Percentiles rank a stretch among this genome's conserved stretches.
Evolutionary conservation across 2,797 vertebrate species (phyloP).

Genomic region (Salarias fasciatus): DNA sequence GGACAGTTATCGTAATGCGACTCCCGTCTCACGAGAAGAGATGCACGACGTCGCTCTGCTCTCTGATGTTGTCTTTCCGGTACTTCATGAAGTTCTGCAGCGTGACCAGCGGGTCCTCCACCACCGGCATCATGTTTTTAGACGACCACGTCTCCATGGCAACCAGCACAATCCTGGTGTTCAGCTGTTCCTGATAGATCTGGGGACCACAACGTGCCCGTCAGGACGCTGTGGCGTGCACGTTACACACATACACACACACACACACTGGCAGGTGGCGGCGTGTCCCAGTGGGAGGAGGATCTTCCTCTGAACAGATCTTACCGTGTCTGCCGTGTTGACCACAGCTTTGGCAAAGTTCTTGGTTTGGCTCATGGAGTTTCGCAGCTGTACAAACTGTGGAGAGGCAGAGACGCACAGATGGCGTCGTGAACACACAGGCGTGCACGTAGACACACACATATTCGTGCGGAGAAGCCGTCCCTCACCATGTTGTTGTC

Average conservation of each 20-base stretch:
- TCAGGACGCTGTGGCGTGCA: conserved; percentile 18
- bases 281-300: conserved; percentile 29
- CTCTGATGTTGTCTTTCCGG: conserved; percentile 85
- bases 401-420: conserved; percentile 51
- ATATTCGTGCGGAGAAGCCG: not conserved
- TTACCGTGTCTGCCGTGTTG: conserved; percentile 93
- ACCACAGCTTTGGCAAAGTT: conserved; percentile 96
- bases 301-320: conserved; percentile 50
- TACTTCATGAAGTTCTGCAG: conserved; percentile 92
- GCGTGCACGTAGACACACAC: no score
- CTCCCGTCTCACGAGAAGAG: conserved; percentile 92
- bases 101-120: conserved; percentile 87
- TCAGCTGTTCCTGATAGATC: conserved; percentile 96
- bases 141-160: conserved; percentile 96
- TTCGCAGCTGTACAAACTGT: conserved; percentile 88
- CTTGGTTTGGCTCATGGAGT: conserved; percentile 90
- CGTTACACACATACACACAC: not conserved
- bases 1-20: no score
- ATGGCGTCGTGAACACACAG: conserved; percentile 30
- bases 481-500: conserved; percentile 86
- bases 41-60: conserved; percentile 90
- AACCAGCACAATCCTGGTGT: conserved; percentile 93
- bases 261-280: conserved; percentile 20
- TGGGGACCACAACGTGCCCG: conserved; percentile 57
- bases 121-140: conserved; percentile 88